Evolutionary conservation across 2,888 invertebrate species (phyloP), one percentile per base, ranked within the genome.

Genomic region (Rhorus exstirpatorius): DNA sequence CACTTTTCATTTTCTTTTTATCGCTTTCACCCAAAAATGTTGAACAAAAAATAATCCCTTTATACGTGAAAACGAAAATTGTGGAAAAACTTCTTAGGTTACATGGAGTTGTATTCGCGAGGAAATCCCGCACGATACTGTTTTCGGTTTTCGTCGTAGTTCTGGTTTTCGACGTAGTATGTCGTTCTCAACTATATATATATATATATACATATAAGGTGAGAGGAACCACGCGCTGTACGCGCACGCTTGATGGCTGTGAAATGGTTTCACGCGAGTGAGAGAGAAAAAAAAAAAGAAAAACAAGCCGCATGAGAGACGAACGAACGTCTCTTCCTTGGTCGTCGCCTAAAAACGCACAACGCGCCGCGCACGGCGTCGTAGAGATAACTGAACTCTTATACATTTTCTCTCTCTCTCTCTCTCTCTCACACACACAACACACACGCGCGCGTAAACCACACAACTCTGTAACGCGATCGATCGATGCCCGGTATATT

Each of bases 401-500:
- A 51, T 67, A 79, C 58, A 61, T 55, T 71, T 31, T 78, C n/a
- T 61, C 26, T 46, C 26, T 3, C 58, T 44, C 46, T 49, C 61
- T 49, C 51, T 61, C 44, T 44, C 31, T 46, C 58, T n/a, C n/a
- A n/a, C n/a, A n/a, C n/a, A n/a, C n/a, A n/a, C n/a, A n/a, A n/a
- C n/a, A n/a, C n/a, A n/a, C 46, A 67, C 24, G 38, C 68, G 10
- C 21, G 38, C 53, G 21, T 10, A 41, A 35, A 21, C 17, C 17
- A 35, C n/a, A n/a, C n/a, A n/a, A 46, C 65, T 46, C 46, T 26
- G 35, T 10, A 31, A 24, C 44, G 49, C 80, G 74, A 81, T 83
- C 83, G 83, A 84, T 83, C 77, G 79, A 76, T 60, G 77, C 61
- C 68, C 79, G 85, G 79, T 72, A 38, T 19, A 31, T 26, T n/a